phyloP scores from a whole-genome alignment of 2,888 invertebrate species.

The Limenitis camilla region DNA sequence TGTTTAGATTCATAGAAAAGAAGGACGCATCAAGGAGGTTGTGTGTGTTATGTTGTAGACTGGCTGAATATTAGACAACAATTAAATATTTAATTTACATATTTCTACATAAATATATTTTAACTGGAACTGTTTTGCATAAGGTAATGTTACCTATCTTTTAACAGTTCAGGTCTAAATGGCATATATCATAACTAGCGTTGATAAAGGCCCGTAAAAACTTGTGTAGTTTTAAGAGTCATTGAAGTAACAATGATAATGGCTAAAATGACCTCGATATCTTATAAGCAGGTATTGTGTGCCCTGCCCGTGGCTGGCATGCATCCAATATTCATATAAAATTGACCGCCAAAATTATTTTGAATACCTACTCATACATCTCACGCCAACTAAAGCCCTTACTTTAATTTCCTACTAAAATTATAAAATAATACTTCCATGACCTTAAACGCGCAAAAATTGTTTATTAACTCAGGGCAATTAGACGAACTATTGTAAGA shows the following conservation, averaged over 20 bases:
- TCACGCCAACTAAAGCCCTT: constrained; percentile 6
- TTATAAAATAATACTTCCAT: not conserved
- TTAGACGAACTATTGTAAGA: too few relatives aligned
- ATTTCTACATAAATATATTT: too few relatives aligned
- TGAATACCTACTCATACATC: constrained; percentile 5
- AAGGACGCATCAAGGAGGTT: too few relatives aligned
- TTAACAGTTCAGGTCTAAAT: too few relatives aligned
- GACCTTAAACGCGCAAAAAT: not conserved
- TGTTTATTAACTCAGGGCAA: not conserved
- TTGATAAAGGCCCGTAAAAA: not conserved
- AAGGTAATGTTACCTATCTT: too few relatives aligned
- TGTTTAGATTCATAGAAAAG: too few relatives aligned
- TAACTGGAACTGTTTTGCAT: too few relatives aligned
- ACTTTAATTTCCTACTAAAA: not conserved
- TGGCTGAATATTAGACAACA: too few relatives aligned
- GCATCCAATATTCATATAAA: constrained; percentile 40
- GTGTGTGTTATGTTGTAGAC: too few relatives aligned
- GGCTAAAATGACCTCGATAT: constrained; percentile 41
- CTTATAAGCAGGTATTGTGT: constrained; percentile 41
- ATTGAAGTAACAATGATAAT: constrained; percentile 12
- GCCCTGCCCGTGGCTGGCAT: constrained; percentile 38
- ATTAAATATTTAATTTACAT: too few relatives aligned
- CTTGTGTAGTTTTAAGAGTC: constrained; percentile 5
- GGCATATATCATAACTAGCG: too few relatives aligned
- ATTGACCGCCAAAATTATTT: constrained; percentile 24